Conservation (phyloP, 2,888 invertebrate species). For the Gnatocerus cornutus region DNA sequence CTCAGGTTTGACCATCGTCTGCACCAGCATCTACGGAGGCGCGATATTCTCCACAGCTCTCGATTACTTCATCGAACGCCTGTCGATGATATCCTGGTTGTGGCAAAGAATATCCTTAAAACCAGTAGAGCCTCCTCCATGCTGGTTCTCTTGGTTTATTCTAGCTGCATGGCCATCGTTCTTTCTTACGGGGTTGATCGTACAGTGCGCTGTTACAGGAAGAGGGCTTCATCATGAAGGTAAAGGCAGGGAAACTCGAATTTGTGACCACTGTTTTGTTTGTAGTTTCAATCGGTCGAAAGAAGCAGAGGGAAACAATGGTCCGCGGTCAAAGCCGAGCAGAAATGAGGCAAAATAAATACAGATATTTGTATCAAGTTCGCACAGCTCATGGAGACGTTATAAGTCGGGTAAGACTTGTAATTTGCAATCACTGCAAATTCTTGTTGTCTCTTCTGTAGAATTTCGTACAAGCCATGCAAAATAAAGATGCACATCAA, state of each 20-base stretch:
- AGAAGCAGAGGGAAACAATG: slow-evolving; percentile 68
- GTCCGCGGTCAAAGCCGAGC: slow-evolving; percentile 78
- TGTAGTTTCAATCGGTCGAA: slow-evolving; percentile 70
- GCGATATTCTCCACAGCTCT: slow-evolving; percentile 81
- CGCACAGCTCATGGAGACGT: slow-evolving; percentile 92
- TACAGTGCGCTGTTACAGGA: slow-evolving; percentile 82
- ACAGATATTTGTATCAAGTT: slow-evolving; percentile 91
- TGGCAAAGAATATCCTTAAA: slow-evolving; percentile 79
- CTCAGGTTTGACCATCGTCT: slow-evolving; percentile 80
- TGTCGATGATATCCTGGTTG: slow-evolving; percentile 82
- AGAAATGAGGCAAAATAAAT: slow-evolving; percentile 87
- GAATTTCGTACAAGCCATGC: slow-evolving; percentile 87
- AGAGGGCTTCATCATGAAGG: slow-evolving; percentile 79
- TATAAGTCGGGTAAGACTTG: slow-evolving; percentile 82
- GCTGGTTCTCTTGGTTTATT: slow-evolving; percentile 84
- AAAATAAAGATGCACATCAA: slow-evolving; percentile 79
- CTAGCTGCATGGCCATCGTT: slow-evolving; percentile 83
- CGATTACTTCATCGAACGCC: slow-evolving; percentile 84
- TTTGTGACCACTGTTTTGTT: slow-evolving; percentile 23
- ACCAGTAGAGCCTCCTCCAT: slow-evolving; percentile 75
- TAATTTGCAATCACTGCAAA: not conserved
- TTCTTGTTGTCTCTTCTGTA: slow-evolving; percentile 65
- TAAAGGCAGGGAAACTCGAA: no score
- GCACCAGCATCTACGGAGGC: slow-evolving; percentile 84
- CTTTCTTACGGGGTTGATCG: slow-evolving; percentile 78